phyloP scores from a whole-genome alignment of 2,113 vertebrate species.

The Electrona antarctica region DNA sequence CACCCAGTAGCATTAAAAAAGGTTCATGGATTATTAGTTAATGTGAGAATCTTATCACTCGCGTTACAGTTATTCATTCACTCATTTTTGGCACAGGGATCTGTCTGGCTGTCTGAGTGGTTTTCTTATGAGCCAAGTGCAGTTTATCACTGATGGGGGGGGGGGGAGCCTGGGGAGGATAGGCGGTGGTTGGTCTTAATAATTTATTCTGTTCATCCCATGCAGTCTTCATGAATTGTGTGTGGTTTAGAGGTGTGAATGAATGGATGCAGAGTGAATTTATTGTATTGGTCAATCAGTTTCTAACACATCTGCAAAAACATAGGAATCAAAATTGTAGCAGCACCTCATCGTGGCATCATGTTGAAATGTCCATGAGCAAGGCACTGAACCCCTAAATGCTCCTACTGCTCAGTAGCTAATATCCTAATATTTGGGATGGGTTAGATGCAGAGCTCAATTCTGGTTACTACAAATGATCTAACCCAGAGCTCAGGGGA shows the following conservation, averaged over 20 bases:
- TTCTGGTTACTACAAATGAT: too few relatives aligned
- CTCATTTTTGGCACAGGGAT: slow-evolving; percentile 24
- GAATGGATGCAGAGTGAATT: slow-evolving; percentile 6
- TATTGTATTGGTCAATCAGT: too few relatives aligned
- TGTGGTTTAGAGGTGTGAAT: slow-evolving; percentile 62
- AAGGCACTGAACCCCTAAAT: too few relatives aligned
- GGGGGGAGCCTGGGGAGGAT: slow-evolving; percentile 3
- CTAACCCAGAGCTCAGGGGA: too few relatives aligned
- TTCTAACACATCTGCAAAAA: too few relatives aligned
- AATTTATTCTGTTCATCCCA: slow-evolving; percentile 48
- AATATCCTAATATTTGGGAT: too few relatives aligned
- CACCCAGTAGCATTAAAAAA: slow-evolving; percentile 63
- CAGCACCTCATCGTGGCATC: too few relatives aligned
- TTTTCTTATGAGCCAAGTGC: slow-evolving; percentile 37
- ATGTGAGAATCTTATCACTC: slow-evolving; percentile 41
- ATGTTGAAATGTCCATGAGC: too few relatives aligned
- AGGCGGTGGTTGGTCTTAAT: slow-evolving; percentile 42
- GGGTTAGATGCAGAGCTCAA: too few relatives aligned
- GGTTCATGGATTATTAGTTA: slow-evolving; percentile 56
- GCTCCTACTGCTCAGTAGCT: too few relatives aligned
- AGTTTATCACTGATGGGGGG: slow-evolving; percentile 32
- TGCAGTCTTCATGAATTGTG: slow-evolving; percentile 35
- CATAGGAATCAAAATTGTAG: too few relatives aligned
- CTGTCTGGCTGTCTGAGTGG: slow-evolving; percentile 37
- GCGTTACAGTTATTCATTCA: slow-evolving; percentile 35